phyloP scores from a whole-genome alignment of 1,140 invertebrate species.

The Macrotrachela quadricornifera region DNA sequence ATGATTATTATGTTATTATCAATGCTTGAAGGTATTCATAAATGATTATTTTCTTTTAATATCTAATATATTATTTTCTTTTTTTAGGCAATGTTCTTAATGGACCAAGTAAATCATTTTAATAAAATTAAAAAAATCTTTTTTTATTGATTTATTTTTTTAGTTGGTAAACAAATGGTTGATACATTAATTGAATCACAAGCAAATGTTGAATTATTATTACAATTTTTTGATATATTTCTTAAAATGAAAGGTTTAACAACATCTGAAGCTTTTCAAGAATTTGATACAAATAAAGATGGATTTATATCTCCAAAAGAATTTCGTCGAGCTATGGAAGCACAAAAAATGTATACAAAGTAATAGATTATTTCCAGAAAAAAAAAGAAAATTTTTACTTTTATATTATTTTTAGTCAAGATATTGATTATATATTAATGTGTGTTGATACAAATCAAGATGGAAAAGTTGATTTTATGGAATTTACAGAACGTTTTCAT shows the following conservation, averaged over 20 bases:
- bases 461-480: slow-evolving; percentile 90
- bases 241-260: slow-evolving; percentile 88
- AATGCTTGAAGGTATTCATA: slow-evolving; percentile 74
- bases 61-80: too few relatives aligned
- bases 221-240: slow-evolving; percentile 99
- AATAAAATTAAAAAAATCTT: too few relatives aligned
- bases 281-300: slow-evolving; percentile 82
- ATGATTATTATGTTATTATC: slow-evolving; percentile 99
- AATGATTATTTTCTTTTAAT: too few relatives aligned
- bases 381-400: too few relatives aligned
- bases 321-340: slow-evolving; percentile 95
- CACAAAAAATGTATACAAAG: slow-evolving; percentile 86
- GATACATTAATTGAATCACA: slow-evolving; percentile 92
- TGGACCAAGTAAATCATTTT: slow-evolving; percentile 47
- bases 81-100: slow-evolving; percentile 49
- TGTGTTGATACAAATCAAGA: slow-evolving; percentile 97
- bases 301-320: slow-evolving; percentile 95
- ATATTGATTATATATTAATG: slow-evolving; percentile 87
- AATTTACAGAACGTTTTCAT: slow-evolving; percentile 94
- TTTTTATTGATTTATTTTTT: too few relatives aligned
- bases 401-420: slow-evolving; percentile 38
- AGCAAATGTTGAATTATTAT: slow-evolving; percentile 86
- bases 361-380: too few relatives aligned
- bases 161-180: slow-evolving; percentile 95
- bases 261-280: slow-evolving; percentile 59